Evolutionary conservation across 2,888 invertebrate species (phyloP), one percentile per base, ranked within the genome.

Genomic region (Prenolepis imparis): DNA sequence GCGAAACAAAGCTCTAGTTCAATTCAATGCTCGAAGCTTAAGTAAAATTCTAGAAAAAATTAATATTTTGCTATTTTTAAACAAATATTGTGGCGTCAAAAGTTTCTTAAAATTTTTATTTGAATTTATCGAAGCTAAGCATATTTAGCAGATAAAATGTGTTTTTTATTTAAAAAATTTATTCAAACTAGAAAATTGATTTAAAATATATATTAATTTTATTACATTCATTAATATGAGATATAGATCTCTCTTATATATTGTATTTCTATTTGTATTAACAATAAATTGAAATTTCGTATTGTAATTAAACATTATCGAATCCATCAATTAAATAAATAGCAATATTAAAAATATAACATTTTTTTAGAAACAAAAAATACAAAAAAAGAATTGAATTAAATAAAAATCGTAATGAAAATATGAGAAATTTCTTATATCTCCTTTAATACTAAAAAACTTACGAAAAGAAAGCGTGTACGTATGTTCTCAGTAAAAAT

Each of bases 401-500:
- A 32, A 32, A 9, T 15, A 12, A 9, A 52, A 36, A 39, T 66
- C 1, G 11, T 21, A 15, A 39, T 15, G 32, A 18, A n/a, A 24
- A 36, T 39, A 39, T 59, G 12, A 28, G 28, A 61, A 32, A 63
- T 39, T 9, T 55, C 2, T 41, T 2, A 32, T 8, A 21, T 32
- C 32, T 18, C 59, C 59, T 36, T 44, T 9, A 24, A 66, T 28
- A 36, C 18, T 75, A 41, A 32, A 21, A 81, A 36, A 41, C 2
- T 28, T n/a, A 44, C 8, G 68, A 15, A 24, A 57, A 36, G 36
- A n/a, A 41, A 63, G 64, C n/a, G 24, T 80, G 72, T 73, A 82
- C 52, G 84, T 63, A 21, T 15, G 32, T 48, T 64, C 55, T 55
- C 59, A 24, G 66, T 8, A 52, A 52, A 85, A 67, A 84, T 84